A percentile compares a stretch with the other conserved stretches of the same genome.
These are phyloP conservation scores for Galeruca laticollis DNA, from an alignment of 2,888 invertebrate genomes.

Conservation along the genomic window DNA sequence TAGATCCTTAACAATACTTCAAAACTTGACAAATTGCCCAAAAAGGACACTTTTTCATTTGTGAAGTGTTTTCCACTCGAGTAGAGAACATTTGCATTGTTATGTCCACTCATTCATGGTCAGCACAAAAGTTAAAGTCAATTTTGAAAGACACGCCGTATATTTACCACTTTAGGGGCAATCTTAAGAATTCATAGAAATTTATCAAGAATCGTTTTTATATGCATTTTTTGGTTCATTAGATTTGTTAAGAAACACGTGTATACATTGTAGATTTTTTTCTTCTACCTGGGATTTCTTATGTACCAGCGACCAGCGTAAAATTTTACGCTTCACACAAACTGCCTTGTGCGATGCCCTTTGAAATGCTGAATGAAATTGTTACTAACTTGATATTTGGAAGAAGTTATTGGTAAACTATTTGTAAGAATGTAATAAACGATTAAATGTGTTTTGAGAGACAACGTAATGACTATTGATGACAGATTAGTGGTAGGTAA, in stretches of 20 bases:
- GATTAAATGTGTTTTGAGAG: not conserved
- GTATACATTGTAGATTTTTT: constrained; percentile 28
- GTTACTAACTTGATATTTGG: not conserved
- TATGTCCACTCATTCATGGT: constrained; percentile 40
- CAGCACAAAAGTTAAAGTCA: constrained; percentile 35
- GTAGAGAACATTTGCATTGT: constrained; percentile 45
- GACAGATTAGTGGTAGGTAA: too few species aligned
- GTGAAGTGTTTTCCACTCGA: constrained; percentile 47
- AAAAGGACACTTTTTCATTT: constrained; percentile 33
- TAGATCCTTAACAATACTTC: constrained; percentile 13
- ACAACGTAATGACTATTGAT: not conserved
- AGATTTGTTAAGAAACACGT: constrained; percentile 43
- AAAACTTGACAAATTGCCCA: constrained; percentile 16
- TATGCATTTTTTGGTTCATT: constrained; percentile 43
- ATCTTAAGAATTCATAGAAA: constrained; percentile 36
- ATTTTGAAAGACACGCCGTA: constrained; percentile 44
- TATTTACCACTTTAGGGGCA: constrained; percentile 46
- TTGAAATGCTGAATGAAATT: constrained; percentile 8
- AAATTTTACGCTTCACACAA: constrained; percentile 9
- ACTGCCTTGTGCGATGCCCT: not conserved
- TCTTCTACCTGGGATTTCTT: constrained; percentile 25
- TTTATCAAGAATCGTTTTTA: constrained; percentile 30
- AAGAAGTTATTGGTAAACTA: not conserved
- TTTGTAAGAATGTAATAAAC: not conserved
- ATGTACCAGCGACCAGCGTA: not conserved